Evolutionary conservation across 2,888 invertebrate genomes (phyloP), one percentile per base, ranked within the genome.

Genomic region (Cephalotes varians): DNA sequence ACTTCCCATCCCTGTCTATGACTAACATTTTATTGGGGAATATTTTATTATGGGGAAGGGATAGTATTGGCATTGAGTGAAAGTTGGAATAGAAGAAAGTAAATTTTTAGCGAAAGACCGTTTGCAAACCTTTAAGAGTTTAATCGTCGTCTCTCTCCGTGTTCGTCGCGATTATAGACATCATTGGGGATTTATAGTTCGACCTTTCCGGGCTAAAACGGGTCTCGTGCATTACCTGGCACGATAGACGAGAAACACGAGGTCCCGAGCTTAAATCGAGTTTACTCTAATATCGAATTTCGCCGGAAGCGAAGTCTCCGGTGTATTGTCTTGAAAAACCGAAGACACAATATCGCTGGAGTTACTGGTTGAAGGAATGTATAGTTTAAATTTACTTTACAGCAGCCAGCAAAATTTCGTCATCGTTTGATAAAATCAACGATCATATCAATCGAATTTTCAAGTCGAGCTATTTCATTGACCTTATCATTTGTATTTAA

Each of bases 251-350:
- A 21, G 37, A 44, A 73, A 76, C 58, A 83, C 80, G 80, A 71
- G 86, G 83, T 83, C 83, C 83, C 77, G 80, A 67, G 87, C 85
- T 89, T 89, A 89, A 89, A 89, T 89, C 87, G 90, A 89, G 88
- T 89, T 89, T 89, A 79, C 84, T 64, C 44, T 69, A 74, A 85
- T 89, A 89, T 89, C 90, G 88, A 88, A 89, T 89, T 89, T 88
- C 67, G 62, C 71, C 77, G 82, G 81, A 82, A 85, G 86, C 79
- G 81, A 76, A 60, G 72, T 86, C 88, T 81, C 90, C 51, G 69
- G 87, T 80, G 90, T 85, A 83, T 81, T 82, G 85, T 87, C 80
- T 72, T 80, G 76, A 83, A 85, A 87, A 84, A 80, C 49, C 82
- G 64, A 82, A 82, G 83, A 84, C 85, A 87, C 86, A 87, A 81